Evolutionary conservation across 2,888 invertebrate species (phyloP).

Genomic region (Caenorhabditis sinica): DNA sequence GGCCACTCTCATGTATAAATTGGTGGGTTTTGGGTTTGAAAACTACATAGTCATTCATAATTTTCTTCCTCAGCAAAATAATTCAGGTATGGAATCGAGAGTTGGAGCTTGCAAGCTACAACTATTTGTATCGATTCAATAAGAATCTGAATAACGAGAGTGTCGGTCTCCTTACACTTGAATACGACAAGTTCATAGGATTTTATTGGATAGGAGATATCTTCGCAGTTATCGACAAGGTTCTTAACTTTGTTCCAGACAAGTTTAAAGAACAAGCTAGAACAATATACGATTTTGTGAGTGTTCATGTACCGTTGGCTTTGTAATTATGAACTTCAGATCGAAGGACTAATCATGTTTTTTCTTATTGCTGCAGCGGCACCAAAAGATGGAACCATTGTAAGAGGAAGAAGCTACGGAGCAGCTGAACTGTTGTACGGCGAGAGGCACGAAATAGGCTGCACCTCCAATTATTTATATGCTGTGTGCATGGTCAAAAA

Average conservation of each 20-base stretch:
- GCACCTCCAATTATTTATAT: no score
- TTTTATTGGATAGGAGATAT: constrained; percentile 6
- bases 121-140: background rate
- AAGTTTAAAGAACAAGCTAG: background rate
- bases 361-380: background rate
- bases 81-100: background rate
- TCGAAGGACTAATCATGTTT: background rate
- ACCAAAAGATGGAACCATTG: background rate
- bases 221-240: background rate
- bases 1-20: background rate
- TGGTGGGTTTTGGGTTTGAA: constrained; percentile 1
- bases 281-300: background rate
- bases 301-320: background rate
- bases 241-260: background rate
- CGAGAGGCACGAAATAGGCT: no score
- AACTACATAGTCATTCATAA: no score
- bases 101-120: background rate
- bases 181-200: constrained; percentile 7
- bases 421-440: no score
- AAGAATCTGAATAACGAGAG: background rate
- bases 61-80: background rate
- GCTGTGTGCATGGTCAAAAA: background rate
- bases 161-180: background rate
- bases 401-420: background rate
- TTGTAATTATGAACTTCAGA: background rate